phyloP scores from a whole-genome alignment of 2,113 vertebrate genomes.

The Macquaria ambigua region DNA sequence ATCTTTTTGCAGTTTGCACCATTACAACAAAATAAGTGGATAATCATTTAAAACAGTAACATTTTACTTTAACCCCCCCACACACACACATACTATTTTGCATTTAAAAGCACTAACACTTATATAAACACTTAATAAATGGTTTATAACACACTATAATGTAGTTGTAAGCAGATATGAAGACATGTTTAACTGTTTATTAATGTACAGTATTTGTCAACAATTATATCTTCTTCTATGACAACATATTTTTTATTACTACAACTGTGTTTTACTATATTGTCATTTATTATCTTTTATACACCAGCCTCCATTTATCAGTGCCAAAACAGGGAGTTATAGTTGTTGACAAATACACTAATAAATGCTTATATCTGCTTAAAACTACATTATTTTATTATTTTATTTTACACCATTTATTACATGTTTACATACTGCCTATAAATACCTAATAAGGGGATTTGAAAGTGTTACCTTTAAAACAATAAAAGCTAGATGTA shows the following conservation, averaged over 20 bases:
- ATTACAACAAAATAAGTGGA: neutral
- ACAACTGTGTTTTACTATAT: neutral
- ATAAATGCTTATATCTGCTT: neutral
- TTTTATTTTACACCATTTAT: neutral
- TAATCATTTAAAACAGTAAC: neutral
- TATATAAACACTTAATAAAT: neutral
- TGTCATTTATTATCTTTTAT: neutral
- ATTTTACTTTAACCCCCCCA: too few species aligned
- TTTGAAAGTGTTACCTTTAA: neutral
- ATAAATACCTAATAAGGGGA: neutral
- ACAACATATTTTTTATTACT: neutral
- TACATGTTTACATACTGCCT: neutral
- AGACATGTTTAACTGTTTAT: too few species aligned
- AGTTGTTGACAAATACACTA: neutral
- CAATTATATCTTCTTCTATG: neutral
- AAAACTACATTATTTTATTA: neutral
- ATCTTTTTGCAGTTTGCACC: neutral
- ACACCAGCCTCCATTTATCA: too few species aligned
- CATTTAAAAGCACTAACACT: neutral
- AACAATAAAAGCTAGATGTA: neutral
- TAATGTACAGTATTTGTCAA: too few species aligned
- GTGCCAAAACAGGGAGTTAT: too few species aligned
- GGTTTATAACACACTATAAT: neutral
- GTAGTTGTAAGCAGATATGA: neutral
- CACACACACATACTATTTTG: neutral